Evolutionary conservation across 1,140 invertebrate species (phyloP).

Genomic region (Aphaenogaster rudis): DNA sequence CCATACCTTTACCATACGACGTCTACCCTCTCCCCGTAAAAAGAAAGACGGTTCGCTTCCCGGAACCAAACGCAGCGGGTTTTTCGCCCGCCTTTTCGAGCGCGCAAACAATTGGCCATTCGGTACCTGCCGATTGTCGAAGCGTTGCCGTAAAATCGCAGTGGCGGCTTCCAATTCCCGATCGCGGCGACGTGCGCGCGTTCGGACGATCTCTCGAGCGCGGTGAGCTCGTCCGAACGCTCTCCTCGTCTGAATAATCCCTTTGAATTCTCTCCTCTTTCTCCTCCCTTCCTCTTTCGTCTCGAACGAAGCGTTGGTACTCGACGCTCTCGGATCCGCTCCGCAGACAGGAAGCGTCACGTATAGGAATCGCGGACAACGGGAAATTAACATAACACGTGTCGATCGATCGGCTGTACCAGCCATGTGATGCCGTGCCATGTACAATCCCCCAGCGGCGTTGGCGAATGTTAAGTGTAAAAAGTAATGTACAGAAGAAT

Average conservation of each 20-base stretch:
- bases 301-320: not conserved
- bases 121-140: constrained; percentile 22
- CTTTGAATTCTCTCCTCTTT: not conserved
- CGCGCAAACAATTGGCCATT: constrained; percentile 19
- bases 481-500: constrained; percentile 57
- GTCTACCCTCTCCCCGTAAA: not conserved
- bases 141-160: constrained; percentile 24
- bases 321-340: not conserved
- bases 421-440: constrained; percentile 41
- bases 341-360: not conserved
- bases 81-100: not conserved
- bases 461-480: constrained; percentile 54
- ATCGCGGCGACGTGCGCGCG: not conserved
- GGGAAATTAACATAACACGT: constrained; percentile 19
- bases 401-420: constrained; percentile 9
- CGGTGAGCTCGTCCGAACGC: not conserved
- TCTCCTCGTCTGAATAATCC: not conserved
- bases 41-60: not conserved
- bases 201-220: not conserved
- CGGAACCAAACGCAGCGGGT: not conserved
- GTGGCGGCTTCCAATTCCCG: not conserved
- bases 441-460: constrained; percentile 30
- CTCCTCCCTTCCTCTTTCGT: not conserved
- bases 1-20: not conserved
- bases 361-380: not conserved